These are phyloP conservation scores for Varroa destructor DNA, from an alignment of 1,140 invertebrate species.

Conservation along the genomic window DNA sequence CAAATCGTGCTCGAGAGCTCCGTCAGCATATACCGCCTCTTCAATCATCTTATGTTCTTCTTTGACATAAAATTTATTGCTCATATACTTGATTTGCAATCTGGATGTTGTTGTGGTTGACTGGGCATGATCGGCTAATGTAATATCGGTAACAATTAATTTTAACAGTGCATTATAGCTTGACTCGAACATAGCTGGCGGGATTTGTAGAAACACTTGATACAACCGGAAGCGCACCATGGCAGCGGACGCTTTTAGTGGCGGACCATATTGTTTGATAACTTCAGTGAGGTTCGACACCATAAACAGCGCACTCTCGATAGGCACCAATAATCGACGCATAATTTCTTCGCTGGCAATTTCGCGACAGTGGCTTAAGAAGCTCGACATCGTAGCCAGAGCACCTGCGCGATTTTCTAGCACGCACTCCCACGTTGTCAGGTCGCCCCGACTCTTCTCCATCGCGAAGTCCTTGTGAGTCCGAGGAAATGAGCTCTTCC, in stretches of 20 bases:
- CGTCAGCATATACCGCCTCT: constrained; percentile 47
- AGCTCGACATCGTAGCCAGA: constrained; percentile 83
- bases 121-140: constrained; percentile 71
- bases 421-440: constrained; percentile 95
- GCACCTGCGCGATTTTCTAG: constrained; percentile 90
- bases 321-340: constrained; percentile 66
- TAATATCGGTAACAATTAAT: constrained; percentile 93
- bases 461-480: constrained; percentile 89
- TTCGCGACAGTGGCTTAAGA: constrained; percentile 75
- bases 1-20: constrained; percentile 85
- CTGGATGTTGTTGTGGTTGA: constrained; percentile 86
- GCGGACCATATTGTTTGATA: constrained; percentile 79
- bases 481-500: constrained; percentile 93
- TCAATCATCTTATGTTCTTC: constrained; percentile 83
- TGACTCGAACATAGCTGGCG: constrained; percentile 68
- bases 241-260: constrained; percentile 80
- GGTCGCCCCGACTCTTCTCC: constrained; percentile 90
- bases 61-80: constrained; percentile 20
- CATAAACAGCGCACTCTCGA: constrained; percentile 87
- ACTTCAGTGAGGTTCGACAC: constrained; percentile 68
- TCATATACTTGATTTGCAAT: constrained; percentile 58
- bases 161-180: constrained; percentile 72
- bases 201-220: constrained; percentile 69
- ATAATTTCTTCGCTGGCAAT: constrained; percentile 80
- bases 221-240: constrained; percentile 80